Evolutionary conservation across 2,797 vertebrate genomes (phyloP), one percentile per base, ranked within the genome.

Genomic region (Distichodus sexfasciatus): DNA sequence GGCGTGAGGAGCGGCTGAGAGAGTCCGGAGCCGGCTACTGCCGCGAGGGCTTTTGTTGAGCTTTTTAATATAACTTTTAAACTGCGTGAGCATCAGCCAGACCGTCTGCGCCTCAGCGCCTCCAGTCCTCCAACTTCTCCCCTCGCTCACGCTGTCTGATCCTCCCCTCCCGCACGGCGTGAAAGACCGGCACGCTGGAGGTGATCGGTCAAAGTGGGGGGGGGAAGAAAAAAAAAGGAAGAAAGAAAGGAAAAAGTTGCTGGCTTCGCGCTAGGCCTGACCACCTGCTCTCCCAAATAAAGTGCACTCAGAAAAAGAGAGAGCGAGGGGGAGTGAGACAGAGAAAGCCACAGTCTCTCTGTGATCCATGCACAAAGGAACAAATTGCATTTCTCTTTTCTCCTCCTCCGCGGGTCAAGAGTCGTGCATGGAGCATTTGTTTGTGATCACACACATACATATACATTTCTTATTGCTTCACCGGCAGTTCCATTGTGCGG

Each of bases 251-350:
- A n/a, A 44, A 38, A 78, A 55, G 76, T 71, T 59, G 63, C 44
- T 19, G 19, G 35, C 17, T 6, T 55, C 6, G 14, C 48, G 58
- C 35, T n/a, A 57, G 51, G 44, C 63, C 47, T 57, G 85, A 88
- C 83, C 90, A 90, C 90, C 91, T 92, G 90, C 88, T 88, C 87
- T 80, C 86, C 84, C 85, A 90, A 92, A 87, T 89, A 91, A 92
- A 92, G 87, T 91, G 83, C 81, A 86, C 80, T 83, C 79, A 68
- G 53, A 59, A 50, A 23, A 35, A 67, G 61, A 75, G 72, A 79
- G 75, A 78, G 80, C 82, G 82, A 79, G 59, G 58, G 66, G 55
- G 57, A 40, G 31, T 58, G 67, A 38, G 12, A 24, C 53, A 36
- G 44, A 57, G 21, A 46, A 51, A 43, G 36, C 38, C 60, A 23